A percentile compares a stretch with the other conserved stretches of the same genome.
phyloP scores from a whole-genome alignment of 2,113 vertebrate species.

The Anoura caudifer region DNA sequence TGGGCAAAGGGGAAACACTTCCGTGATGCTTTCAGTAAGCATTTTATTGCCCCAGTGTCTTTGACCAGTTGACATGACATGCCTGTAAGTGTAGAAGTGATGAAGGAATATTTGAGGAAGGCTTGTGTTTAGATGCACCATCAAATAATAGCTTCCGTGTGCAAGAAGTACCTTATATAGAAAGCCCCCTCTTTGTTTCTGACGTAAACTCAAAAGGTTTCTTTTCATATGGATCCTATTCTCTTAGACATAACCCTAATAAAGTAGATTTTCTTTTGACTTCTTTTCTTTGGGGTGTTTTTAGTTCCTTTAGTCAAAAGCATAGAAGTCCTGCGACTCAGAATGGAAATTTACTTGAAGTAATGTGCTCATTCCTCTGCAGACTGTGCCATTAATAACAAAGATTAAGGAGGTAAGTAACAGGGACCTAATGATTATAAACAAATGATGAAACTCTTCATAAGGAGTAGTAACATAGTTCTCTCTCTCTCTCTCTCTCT shows the following conservation, averaged over 20 bases:
- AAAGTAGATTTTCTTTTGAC: not conserved
- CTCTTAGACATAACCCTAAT: slow-evolving; percentile 18
- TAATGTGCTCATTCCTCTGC: not conserved
- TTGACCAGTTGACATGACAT: not conserved
- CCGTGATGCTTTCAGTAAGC: not conserved
- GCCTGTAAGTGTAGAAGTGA: not conserved
- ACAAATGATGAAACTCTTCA: not conserved
- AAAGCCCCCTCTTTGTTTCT: not conserved
- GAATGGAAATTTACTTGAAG: slow-evolving; percentile 28
- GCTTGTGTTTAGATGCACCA: not conserved
- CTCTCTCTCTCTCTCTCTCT: no score
- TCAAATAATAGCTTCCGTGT: not conserved
- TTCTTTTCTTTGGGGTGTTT: not conserved
- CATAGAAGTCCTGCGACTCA: not conserved
- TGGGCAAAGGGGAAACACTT: not conserved
- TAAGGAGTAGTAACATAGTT: not conserved
- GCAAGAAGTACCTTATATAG: not conserved
- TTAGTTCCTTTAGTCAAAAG: not conserved
- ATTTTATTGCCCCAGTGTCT: slow-evolving; percentile 11
- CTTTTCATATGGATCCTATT: slow-evolving; percentile 17
- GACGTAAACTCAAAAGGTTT: slow-evolving; percentile 19
- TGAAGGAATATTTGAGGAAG: not conserved
- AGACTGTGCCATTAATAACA: not conserved
- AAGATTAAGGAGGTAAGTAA: not conserved
- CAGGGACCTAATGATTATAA: not conserved